Base-by-base conservation (phyloP, 2,113 vertebrate genomes). In the Phaethornis superciliosus region DNA sequence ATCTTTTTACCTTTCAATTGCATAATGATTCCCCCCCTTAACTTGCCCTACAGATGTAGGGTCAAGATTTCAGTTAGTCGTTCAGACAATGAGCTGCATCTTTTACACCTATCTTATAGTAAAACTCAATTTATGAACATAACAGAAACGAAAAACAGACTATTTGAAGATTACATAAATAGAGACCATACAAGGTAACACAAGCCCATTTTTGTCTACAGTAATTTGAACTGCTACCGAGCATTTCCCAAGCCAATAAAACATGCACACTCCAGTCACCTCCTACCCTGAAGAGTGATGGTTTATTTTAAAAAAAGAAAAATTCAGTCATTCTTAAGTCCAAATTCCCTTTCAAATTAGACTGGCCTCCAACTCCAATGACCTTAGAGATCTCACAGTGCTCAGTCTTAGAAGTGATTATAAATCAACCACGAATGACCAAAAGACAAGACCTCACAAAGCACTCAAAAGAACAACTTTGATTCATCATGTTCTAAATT, bases 201-300 rank as follows among this genome's bases (percentile, higher is more conserved):
- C 10, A 60, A 79, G 17, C 7, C 30, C 44, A 33, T 44, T 76
- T 9, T 59, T 70, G 30, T 28, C 4, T n/a, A 68, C 11, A 68
- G 56, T 11, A 54, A 68, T 46, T 81, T 84, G 46, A 91, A 86
- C n/a, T 64, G 23, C 26, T 68, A 28, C 5, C 64, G 37, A 60
- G 32, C 14, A 37, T 89, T 90, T 76, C 71, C 60, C 27, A 76
- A 85, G 35, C 12, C 1, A 82, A 27, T 17, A 68, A 88, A 79
- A 55, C 18, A 67, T 7, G 11, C 22, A n/a, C 3, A 93, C 32
- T n/a, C 3, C 14, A 32, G 59, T n/a, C 0, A 0, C 5, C 21
- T 80, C 17, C 21, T 35, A 56, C 23, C 15, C 5, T 64, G 51
- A 30, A 52, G 7, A 33, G 18, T 9, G 12, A 16, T 16, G 63